Conservation (phyloP, 2,797 vertebrate genomes). For the Arctocebus calabarensis region DNA sequence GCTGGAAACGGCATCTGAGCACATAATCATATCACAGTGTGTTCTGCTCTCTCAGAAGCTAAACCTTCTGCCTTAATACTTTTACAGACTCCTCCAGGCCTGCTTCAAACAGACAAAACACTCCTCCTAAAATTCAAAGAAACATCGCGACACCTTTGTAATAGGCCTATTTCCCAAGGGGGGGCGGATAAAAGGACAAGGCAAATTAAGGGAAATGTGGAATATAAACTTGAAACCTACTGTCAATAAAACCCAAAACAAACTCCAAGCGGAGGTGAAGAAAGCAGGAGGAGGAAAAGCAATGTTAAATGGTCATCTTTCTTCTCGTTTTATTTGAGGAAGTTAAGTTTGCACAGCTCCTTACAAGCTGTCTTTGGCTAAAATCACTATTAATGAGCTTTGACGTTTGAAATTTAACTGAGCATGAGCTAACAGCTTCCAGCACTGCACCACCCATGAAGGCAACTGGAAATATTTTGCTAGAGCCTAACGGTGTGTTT, state of each 20-base stretch:
- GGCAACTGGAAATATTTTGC: slow-evolving; percentile 86
- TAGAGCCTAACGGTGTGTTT: slow-evolving; percentile 81
- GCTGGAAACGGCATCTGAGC: slow-evolving; percentile 58
- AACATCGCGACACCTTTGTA: slow-evolving; percentile 81
- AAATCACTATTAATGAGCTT: slow-evolving; percentile 87
- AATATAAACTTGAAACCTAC: slow-evolving; percentile 76
- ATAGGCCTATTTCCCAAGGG: slow-evolving; percentile 74
- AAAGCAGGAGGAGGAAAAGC: slow-evolving; percentile 82
- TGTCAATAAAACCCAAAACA: slow-evolving; percentile 78
- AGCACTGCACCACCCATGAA: slow-evolving; percentile 88
- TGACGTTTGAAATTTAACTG: slow-evolving; percentile 88
- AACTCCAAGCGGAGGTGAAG: slow-evolving; percentile 79
- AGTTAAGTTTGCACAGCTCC: slow-evolving; percentile 84
- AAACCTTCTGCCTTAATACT: slow-evolving; percentile 67
- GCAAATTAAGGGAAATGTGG: slow-evolving; percentile 80
- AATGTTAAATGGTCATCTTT: slow-evolving; percentile 81
- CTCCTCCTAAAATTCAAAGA: slow-evolving; percentile 80
- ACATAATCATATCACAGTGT: slow-evolving; percentile 57
- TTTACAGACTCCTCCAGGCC: slow-evolving; percentile 70
- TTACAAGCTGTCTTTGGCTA: slow-evolving; percentile 87
- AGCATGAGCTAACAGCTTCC: slow-evolving; percentile 86
- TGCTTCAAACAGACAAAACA: slow-evolving; percentile 77
- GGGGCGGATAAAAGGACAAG: slow-evolving; percentile 73
- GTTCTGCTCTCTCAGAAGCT: slow-evolving; percentile 61
- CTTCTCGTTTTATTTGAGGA: slow-evolving; percentile 87